These are phyloP conservation scores for Sebastes aleutianus DNA, from an alignment of 2,797 vertebrate species.

Conservation along the genomic window DNA sequence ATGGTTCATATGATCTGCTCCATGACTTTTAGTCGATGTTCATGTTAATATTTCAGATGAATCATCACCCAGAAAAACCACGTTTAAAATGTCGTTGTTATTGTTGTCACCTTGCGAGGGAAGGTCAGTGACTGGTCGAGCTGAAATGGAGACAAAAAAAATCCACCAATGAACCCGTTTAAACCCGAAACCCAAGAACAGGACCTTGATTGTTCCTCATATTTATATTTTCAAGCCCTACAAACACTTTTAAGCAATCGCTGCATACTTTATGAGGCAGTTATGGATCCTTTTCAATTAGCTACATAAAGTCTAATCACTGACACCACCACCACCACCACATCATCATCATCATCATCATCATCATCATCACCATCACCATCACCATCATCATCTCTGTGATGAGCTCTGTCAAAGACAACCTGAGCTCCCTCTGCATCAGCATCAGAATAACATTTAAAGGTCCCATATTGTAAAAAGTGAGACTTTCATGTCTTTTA, in stretches of 20 bases:
- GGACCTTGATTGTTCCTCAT: neutral
- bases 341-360: neutral
- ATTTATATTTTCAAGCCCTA: too few species aligned
- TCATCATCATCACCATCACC: neutral
- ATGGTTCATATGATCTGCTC: neutral
- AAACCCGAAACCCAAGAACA: neutral
- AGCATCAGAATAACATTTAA: neutral
- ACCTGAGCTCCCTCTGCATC: neutral
- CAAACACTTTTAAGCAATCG: neutral
- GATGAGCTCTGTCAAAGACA: neutral
- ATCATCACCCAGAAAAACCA: slow-evolving; percentile 19
- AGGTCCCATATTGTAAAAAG: too few species aligned
- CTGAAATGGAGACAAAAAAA: slow-evolving; percentile 51
- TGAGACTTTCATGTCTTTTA: too few species aligned
- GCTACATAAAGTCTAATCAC: neutral
- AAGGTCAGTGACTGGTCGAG: slow-evolving; percentile 26
- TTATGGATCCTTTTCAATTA: neutral
- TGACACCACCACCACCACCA: neutral
- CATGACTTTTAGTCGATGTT: neutral
- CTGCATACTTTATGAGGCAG: neutral
- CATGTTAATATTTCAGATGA: slow-evolving; percentile 5
- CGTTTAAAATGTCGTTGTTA: neutral
- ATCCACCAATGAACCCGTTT: neutral
- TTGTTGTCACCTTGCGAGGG: slow-evolving; percentile 42
- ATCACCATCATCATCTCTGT: neutral